Conservation (phyloP, 2,113 vertebrate species). For the Malurus melanocephalus region DNA sequence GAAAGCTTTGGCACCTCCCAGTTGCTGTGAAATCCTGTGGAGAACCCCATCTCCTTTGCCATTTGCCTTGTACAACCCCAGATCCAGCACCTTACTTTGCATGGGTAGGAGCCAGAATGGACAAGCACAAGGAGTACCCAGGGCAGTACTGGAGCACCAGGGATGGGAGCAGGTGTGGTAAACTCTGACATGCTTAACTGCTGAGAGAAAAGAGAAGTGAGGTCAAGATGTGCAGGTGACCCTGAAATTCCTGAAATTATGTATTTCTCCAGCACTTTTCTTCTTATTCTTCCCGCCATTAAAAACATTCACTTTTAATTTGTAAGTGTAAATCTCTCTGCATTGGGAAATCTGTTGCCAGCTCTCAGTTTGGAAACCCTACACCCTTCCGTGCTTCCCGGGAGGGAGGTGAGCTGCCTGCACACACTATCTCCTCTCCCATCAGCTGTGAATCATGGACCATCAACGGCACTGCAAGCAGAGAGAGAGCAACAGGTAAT, state of each 20-base stretch:
- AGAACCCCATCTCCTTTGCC: neutral
- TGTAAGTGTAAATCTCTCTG: neutral
- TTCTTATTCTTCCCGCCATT: neutral
- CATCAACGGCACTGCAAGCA: accelerated
- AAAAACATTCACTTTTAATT: neutral
- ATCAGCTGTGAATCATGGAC: conserved; percentile 30
- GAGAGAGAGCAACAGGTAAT: neutral
- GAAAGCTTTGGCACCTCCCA: neutral
- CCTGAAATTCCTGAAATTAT: neutral
- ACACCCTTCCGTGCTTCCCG: accelerated
- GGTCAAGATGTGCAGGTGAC: neutral
- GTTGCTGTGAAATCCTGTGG: neutral
- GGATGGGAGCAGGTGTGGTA: neutral
- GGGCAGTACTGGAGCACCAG: neutral
- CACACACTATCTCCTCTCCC: neutral
- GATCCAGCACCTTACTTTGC: neutral
- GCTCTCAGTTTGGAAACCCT: neutral
- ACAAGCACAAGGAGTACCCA: neutral
- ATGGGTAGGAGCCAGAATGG: neutral
- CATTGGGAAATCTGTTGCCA: neutral
- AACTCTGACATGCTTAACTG: neutral
- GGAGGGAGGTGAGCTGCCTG: neutral
- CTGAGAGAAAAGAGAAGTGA: neutral
- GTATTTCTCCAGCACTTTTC: neutral
- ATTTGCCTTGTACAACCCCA: neutral